Percentiles rank a stretch among this genome's conserved stretches.
Evolutionary conservation across 1,140 invertebrate species (phyloP).

Genomic region (Papilio glaucus): DNA sequence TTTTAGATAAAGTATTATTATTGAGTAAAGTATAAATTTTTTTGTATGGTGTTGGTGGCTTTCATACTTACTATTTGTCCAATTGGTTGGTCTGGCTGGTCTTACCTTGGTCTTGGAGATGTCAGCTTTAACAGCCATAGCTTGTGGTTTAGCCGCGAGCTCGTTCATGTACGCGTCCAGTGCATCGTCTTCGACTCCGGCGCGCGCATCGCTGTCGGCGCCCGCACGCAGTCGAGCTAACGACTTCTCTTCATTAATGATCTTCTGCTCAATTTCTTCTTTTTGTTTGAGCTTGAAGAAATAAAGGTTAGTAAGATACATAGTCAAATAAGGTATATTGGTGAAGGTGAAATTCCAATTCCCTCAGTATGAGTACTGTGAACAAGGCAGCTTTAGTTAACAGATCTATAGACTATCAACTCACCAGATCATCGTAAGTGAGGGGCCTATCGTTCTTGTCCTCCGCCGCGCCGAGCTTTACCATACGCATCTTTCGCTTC

Average conservation of each 20-base stretch:
- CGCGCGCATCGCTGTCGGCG: constrained; percentile 52
- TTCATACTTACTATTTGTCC: too few relatives aligned
- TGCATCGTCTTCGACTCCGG: constrained; percentile 80
- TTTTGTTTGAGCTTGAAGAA: constrained; percentile 88
- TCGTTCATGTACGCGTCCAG: constrained; percentile 90
- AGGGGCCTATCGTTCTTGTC: constrained; percentile 59
- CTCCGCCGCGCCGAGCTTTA: constrained; percentile 85
- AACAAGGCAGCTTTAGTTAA: too few relatives aligned
- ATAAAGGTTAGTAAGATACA: too few relatives aligned
- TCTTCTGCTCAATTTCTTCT: constrained; percentile 83
- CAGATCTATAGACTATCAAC: constrained; percentile 32
- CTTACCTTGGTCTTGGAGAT: constrained; percentile 77
- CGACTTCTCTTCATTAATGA: constrained; percentile 85
- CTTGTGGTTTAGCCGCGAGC: constrained; percentile 73
- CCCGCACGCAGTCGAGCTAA: constrained; percentile 81
- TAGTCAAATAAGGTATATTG: too few relatives aligned
- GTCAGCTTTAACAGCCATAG: constrained; percentile 73
- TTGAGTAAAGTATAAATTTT: too few relatives aligned
- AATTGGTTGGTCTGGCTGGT: not conserved
- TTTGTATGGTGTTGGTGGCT: too few relatives aligned
- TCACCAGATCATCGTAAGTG: constrained; percentile 93
- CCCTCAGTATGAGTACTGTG: too few relatives aligned
- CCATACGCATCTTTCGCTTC: constrained; percentile 92
- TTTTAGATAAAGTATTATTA: too few relatives aligned
- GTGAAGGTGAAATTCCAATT: too few relatives aligned